These are phyloP conservation scores for Myiozetetes cayanensis DNA, from an alignment of 2,113 vertebrate species.

Conservation along the genomic window DNA sequence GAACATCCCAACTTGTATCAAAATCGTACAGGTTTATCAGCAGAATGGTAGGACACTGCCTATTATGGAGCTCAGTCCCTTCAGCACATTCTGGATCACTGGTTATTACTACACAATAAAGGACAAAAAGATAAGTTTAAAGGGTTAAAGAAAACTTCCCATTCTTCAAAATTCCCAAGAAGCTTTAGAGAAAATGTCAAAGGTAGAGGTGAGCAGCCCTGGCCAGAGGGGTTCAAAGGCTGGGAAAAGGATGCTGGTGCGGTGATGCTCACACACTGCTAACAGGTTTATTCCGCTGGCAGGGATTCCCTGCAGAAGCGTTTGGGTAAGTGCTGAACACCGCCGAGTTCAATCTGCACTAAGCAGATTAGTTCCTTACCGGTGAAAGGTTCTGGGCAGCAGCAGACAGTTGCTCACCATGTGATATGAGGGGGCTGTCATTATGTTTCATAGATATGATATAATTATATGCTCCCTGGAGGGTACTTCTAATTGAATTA, in stretches of 20 bases:
- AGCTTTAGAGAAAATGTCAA: neutral
- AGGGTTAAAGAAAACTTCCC: neutral
- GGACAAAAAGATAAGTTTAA: neutral
- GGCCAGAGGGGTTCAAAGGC: neutral
- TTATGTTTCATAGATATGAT: slow-evolving; percentile 71
- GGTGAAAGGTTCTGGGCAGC: slow-evolving; percentile 75
- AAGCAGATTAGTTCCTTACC: slow-evolving; percentile 74
- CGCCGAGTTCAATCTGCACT: slow-evolving; percentile 60
- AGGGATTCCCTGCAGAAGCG: slow-evolving; percentile 48
- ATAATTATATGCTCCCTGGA: slow-evolving; percentile 74
- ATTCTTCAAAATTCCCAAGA: neutral
- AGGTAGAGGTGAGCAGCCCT: neutral
- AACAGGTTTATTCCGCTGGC: slow-evolving; percentile 50
- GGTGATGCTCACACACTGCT: neutral
- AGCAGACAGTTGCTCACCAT: slow-evolving; percentile 57
- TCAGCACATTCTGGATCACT: neutral
- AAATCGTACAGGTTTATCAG: neutral
- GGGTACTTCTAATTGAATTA: slow-evolving; percentile 77
- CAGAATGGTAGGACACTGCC: neutral
- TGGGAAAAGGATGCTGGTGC: neutral
- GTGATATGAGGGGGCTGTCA: slow-evolving; percentile 68
- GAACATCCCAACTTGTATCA: neutral
- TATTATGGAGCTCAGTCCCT: neutral
- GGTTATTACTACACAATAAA: neutral
- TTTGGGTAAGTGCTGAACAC: slow-evolving; percentile 39